Percentiles rank a stretch among this genome's conserved stretches.
Evolutionary conservation across 2,888 invertebrate species (phyloP).

Genomic region (Carpatolechia fugitivella): DNA sequence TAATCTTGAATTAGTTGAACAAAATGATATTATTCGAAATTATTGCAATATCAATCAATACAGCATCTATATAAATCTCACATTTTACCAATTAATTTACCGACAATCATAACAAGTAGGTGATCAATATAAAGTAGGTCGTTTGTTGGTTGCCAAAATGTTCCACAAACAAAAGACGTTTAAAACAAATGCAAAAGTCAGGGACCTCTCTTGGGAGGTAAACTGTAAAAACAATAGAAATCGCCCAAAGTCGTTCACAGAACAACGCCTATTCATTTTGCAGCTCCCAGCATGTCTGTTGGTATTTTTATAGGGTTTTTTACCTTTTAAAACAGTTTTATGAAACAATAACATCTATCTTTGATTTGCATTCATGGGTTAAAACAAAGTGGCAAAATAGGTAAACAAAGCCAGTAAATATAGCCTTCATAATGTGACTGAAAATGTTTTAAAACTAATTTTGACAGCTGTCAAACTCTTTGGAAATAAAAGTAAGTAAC

Average conservation of each 20-base stretch:
- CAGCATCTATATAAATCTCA: too few relatives aligned
- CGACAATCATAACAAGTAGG: too few relatives aligned
- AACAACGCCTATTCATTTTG: not conserved
- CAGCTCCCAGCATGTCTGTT: not conserved
- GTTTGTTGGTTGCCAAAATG: not conserved
- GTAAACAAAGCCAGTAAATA: not conserved
- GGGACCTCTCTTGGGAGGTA: not conserved
- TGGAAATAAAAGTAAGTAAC: too few relatives aligned
- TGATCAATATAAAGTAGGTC: too few relatives aligned
- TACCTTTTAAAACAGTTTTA: not conserved
- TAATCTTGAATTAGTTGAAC: too few relatives aligned
- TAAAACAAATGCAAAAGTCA: not conserved
- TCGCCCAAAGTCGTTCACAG: not conserved
- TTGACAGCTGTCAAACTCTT: too few relatives aligned
- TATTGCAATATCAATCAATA: too few relatives aligned
- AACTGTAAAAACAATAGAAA: not conserved
- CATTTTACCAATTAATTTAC: too few relatives aligned
- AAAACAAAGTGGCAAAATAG: too few relatives aligned
- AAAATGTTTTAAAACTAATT: too few relatives aligned
- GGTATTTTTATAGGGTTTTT: not conserved
- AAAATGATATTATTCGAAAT: too few relatives aligned
- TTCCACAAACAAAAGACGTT: not conserved
- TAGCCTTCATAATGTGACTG: too few relatives aligned
- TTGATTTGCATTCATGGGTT: not conserved
- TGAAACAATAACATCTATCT: not conserved